Evolutionary conservation across 2,113 vertebrate genomes (phyloP).

Genomic region (Neolamprologus cancellatus): DNA sequence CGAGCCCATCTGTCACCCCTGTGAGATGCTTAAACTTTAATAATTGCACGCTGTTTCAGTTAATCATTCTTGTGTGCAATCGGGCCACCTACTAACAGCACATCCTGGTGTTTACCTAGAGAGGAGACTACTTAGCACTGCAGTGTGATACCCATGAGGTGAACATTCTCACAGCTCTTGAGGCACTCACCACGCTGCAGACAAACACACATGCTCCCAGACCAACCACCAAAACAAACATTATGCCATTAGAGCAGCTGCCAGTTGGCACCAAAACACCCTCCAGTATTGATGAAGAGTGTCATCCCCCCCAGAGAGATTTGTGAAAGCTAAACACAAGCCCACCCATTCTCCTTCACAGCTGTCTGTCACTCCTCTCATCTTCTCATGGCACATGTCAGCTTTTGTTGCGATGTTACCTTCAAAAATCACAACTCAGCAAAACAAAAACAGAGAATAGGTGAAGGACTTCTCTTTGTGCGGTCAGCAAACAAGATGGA

Average conservation of each 20-base stretch:
- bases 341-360: constrained; percentile 13
- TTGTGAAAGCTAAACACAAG: neutral
- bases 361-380: constrained; percentile 20
- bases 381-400: neutral
- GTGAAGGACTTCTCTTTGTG: neutral
- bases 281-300: neutral
- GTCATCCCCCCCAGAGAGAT: neutral
- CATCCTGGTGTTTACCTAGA: constrained; percentile 35
- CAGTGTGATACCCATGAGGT: constrained; percentile 18
- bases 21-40: neutral
- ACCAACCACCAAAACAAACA: constrained; percentile 25
- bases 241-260: constrained; percentile 14
- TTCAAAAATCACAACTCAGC: neutral
- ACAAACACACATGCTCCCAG: constrained; percentile 14
- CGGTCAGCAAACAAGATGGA: neutral
- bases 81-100: neutral
- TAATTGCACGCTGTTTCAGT: neutral
- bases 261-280: neutral
- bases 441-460: neutral
- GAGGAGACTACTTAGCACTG: constrained; percentile 3
- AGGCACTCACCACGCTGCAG: constrained; percentile 4
- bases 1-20: neutral
- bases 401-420: neutral
- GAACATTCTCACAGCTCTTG: constrained; percentile 13
- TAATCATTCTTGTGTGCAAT: neutral